Base-by-base conservation (phyloP, 2,888 invertebrate species). In the Thera obeliscata region DNA sequence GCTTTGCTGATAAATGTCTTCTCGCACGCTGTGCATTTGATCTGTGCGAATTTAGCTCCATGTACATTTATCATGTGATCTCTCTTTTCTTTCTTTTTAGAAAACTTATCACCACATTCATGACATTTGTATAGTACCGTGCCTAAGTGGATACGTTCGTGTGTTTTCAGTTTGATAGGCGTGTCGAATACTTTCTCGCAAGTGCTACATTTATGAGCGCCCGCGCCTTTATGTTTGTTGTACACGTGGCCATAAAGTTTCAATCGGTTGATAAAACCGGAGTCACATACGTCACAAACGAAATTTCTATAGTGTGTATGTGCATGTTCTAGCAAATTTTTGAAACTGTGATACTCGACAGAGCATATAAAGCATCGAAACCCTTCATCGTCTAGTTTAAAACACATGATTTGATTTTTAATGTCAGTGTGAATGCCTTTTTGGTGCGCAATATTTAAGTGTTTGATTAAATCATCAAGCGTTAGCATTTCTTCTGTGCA, bases 161-260 rank as follows among this genome's bases (percentile, higher is more conserved):
- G 94, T 0, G 87, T 84, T 56, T 87, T 87, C 61, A 89, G 79
- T 33, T 91, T 90, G 38, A 88, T 81, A 46, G 84, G 82, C 0
- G 89, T 93, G 22, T 91, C 84, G 71, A 94, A 94, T 0, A 87
- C 80, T 75, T 94, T 94, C 0, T 85, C 75, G 67, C 94, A 94
- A 56, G 78, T 83, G 0, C 81, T 80, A 61, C 94, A 94, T 33
- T 79, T 76, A 55, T 84, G 86, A 0, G 72, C 74, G 0, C 90
- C 90, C 3, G 76, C 64, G 7, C 58, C 82, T 67, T 79, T 81
- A 58, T 90, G 90, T 60, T 69, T 69, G 11, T 83, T 69, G 12
- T 83, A 81, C 22, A 78, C 74, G 61, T 91, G 90, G 0, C 79
- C 75, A 12, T 80, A 78, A 2, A 85, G 64, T 67, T 81, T 81